These are phyloP conservation scores for Ptiloglossa arizonensis DNA, from an alignment of 1,140 invertebrate genomes.

Conservation along the genomic window DNA sequence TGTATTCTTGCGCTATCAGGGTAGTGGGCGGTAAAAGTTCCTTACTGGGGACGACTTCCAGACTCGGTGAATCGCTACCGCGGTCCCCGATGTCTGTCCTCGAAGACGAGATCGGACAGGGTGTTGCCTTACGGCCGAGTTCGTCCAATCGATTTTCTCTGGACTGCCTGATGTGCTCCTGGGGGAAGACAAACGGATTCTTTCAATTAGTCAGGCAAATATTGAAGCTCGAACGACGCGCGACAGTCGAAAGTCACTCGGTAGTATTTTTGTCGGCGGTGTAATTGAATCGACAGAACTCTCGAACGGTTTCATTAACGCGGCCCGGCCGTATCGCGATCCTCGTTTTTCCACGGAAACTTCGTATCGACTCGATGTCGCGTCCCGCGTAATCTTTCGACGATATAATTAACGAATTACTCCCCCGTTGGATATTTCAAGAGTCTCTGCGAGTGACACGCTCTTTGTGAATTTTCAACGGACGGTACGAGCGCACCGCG, in stretches of 20 bases:
- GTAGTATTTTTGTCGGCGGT: no score
- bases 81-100: constrained; percentile 73
- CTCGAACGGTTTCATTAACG: neutral
- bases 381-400: no score
- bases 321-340: no score
- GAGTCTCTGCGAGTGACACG: constrained; percentile 16
- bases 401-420: no score
- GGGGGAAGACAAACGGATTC: constrained; percentile 60
- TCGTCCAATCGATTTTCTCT: constrained; percentile 89
- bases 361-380: no score
- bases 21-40: constrained; percentile 72
- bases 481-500: neutral
- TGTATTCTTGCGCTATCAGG: constrained; percentile 72
- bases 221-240: neutral
- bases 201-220: constrained; percentile 23
- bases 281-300: neutral
- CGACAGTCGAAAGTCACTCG: neutral
- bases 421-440: no score
- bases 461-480: neutral
- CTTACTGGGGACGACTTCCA: constrained; percentile 73
- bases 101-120: constrained; percentile 73
- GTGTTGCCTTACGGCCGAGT: constrained; percentile 83
- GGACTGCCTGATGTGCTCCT: constrained; percentile 91
- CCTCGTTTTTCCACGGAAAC: no score
- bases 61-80: constrained; percentile 72